These are phyloP conservation scores for Eilema griseolum DNA, from an alignment of 2,888 invertebrate species.

Conservation along the genomic window DNA sequence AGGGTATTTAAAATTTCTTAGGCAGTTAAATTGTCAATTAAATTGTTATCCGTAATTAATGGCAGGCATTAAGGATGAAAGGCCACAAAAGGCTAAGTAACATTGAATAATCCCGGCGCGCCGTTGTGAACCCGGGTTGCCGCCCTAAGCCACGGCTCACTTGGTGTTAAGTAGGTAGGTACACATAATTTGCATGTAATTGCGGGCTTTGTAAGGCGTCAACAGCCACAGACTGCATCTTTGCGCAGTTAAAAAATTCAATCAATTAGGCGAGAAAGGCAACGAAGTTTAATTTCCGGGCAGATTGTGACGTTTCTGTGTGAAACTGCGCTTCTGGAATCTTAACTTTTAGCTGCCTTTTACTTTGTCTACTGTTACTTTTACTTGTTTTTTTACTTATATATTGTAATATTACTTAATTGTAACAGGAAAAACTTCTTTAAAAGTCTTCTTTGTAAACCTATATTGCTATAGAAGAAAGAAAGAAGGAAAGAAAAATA, in stretches of 20 bases:
- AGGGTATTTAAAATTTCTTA: constrained; percentile 39
- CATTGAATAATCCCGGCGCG: constrained; percentile 68
- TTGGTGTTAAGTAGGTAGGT: constrained; percentile 74
- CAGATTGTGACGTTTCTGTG: constrained; percentile 66
- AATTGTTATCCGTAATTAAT: constrained; percentile 71
- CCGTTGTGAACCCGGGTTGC: constrained; percentile 47
- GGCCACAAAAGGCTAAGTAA: constrained; percentile 67
- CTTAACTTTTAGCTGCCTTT: constrained; percentile 64
- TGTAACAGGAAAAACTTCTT: constrained; percentile 23
- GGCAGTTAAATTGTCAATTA: constrained; percentile 60
- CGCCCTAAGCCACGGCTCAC: constrained; percentile 63
- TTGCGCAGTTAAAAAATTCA: constrained; percentile 83
- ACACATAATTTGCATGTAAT: constrained; percentile 85
- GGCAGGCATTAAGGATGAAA: constrained; percentile 61
- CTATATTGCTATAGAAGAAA: too few species aligned
- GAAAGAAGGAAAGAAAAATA: too few species aligned
- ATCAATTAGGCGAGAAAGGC: constrained; percentile 81
- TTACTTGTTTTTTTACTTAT: constrained; percentile 63
- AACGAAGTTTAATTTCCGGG: constrained; percentile 80
- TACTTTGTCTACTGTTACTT: too few species aligned
- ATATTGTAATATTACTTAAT: constrained; percentile 38
- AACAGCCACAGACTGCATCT: constrained; percentile 77
- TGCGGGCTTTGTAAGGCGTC: constrained; percentile 77
- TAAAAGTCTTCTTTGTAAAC: too few species aligned
- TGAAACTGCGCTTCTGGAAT: constrained; percentile 74